Percentiles rank a stretch among this genome's conserved stretches.
Evolutionary conservation across 2,888 invertebrate species (phyloP).

Genomic region (Meloe dianella): DNA sequence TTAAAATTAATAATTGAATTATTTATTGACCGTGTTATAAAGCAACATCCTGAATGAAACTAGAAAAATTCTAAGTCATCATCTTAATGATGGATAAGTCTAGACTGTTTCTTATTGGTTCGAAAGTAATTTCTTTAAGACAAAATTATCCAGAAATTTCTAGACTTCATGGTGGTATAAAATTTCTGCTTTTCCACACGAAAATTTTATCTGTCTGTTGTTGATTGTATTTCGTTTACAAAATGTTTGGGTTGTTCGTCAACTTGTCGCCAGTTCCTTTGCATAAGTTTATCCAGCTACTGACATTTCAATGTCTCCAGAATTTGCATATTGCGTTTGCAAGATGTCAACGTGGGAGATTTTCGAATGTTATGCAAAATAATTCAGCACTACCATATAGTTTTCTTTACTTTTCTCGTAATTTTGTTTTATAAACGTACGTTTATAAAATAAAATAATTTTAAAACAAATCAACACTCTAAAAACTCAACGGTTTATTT

Average conservation of each 20-base stretch:
- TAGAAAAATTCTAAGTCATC: not conserved
- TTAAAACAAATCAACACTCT: not conserved
- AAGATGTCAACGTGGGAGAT: slow-evolving; percentile 9
- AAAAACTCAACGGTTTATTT: too few species aligned
- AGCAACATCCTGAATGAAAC: slow-evolving; percentile 1
- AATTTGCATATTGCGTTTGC: slow-evolving; percentile 12
- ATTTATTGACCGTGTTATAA: slow-evolving; percentile 8
- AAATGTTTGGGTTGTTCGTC: slow-evolving; percentile 12
- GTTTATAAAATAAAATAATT: too few species aligned
- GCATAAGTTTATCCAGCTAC: slow-evolving; percentile 10
- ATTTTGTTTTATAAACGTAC: too few species aligned
- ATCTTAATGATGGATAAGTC: not conserved
- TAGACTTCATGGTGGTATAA: not conserved
- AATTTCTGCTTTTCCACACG: not conserved
- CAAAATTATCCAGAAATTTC: not conserved
- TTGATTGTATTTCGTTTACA: not conserved
- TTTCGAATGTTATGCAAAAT: slow-evolving; percentile 10
- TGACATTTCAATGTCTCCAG: slow-evolving; percentile 8
- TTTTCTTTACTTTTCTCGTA: not conserved
- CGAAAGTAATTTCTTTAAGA: not conserved
- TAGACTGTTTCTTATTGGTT: not conserved
- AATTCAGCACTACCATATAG: not conserved
- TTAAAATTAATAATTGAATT: slow-evolving; percentile 10
- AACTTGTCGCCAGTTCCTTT: slow-evolving; percentile 13
- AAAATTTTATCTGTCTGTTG: not conserved